phyloP scores from a whole-genome alignment of 2,113 vertebrate species.

The Daphoenositta chrysoptera region DNA sequence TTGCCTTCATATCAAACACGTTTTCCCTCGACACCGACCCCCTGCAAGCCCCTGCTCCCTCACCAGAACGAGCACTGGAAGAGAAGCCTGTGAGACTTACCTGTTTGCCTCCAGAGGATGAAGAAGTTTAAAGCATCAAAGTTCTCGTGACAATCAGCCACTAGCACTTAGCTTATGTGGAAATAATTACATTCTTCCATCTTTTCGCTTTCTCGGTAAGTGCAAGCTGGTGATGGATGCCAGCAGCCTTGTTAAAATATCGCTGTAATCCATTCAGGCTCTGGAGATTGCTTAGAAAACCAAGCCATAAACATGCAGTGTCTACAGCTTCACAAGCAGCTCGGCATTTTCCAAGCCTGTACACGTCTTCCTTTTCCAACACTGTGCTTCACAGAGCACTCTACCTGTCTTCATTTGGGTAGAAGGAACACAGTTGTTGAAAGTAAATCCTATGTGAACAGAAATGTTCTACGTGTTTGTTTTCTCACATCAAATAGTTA shows the following conservation, averaged over 20 bases:
- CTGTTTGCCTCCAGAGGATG: background rate
- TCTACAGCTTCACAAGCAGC: slow-evolving; percentile 8
- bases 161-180: background rate
- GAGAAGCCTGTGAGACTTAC: slow-evolving; percentile 19
- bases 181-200: slow-evolving; percentile 44
- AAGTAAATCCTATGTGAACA: background rate
- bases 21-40: background rate
- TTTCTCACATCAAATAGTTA: background rate
- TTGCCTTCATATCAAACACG: background rate
- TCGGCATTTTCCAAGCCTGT: background rate
- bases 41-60: background rate
- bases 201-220: slow-evolving; percentile 30
- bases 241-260: slow-evolving; percentile 55
- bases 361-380: background rate
- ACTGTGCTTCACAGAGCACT: background rate
- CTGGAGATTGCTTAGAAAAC: slow-evolving; percentile 38
- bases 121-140: slow-evolving; percentile 16
- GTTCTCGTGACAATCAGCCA: background rate
- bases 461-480: background rate
- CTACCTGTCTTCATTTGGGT: background rate
- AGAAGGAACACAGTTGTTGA: background rate
- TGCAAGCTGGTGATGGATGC: slow-evolving; percentile 27
- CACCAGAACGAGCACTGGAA: background rate
- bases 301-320: slow-evolving; percentile 35
- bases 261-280: slow-evolving; percentile 35